Base-by-base conservation (phyloP, 2,113 vertebrate species). In the Coturnix japonica region DNA sequence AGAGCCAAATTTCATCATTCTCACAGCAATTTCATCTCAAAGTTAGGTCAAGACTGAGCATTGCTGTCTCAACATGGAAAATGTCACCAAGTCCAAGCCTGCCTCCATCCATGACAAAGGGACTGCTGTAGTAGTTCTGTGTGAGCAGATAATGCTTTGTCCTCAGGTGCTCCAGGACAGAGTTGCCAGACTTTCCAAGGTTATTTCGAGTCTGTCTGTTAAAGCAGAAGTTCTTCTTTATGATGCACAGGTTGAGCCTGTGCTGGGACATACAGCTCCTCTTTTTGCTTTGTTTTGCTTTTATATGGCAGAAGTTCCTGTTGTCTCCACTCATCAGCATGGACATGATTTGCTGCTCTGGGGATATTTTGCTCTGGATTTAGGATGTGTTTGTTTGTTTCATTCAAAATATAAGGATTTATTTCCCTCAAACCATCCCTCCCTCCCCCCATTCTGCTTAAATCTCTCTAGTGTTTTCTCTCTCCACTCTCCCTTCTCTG, bases 351-450 rank as follows among this genome's bases (percentile, higher is more conserved):
- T 87, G 77, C 81, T 93, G 87, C 91, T 95, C 93, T 92, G 88
- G 67, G 61, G 60, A 79, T 78, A 65, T 93, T 95, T 91, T 57
- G n/a, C 83, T 96, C 85, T 90, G 69, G 43, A 78, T 92, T 96
- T 93, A 23, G 91, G 89, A 1, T 95, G 95, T 93, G 94, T 95
- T 95, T 92, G 81, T 88, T 82, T 73, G 51, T 66, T 93, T 73
- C 6, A 26, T 73, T 80, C 75, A 84, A 93, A 90, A 17, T 41
- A 35, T 11, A 81, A 78, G 60, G 46, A 57, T 71, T 85, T 61
- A 11, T 79, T 91, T 66, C 80, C 71, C 33, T 57, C 49, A 37
- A 64, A 51, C 49, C 49, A 41, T 23, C 25, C 23, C 65, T 63
- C 19, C 66, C 35, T n/a, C 28, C 18, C 64, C 66, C 71, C 54